Evolutionary conservation across 2,888 invertebrate species (phyloP), one percentile per base, ranked within the genome.

Genomic region (Unio pictorum): DNA sequence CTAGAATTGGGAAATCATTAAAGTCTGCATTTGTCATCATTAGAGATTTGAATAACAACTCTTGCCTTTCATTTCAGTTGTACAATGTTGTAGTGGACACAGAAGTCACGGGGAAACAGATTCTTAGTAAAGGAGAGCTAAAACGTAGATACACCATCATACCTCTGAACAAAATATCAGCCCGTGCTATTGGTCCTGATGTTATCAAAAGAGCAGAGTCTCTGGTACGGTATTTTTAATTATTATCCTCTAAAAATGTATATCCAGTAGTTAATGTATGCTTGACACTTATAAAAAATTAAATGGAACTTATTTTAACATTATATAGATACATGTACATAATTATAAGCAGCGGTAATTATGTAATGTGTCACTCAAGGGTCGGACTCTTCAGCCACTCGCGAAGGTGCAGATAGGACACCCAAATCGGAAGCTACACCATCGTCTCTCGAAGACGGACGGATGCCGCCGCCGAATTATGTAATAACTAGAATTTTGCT

Each of bases 21-120:
- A 45, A 45, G 45, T 45, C 45, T 45, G 15, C 45, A 45, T 45
- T 45, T 45, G 45, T 45, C 45, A 45, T 45, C 45, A 15, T 45
- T 45, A 15, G 45, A 45, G 45, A 15, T 45, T 45, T 45, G 45
- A 11, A n/a, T 26, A 45, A 23, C 30, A 45, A 11, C 3, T 62
- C 18, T 26, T 62, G 3, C 55, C 65, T 56, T 56, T 61, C 30
- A 81, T 90, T 91, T 61, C 89, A 97, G 96, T 89, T 98, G 45
- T 96, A 94, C 91, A 95, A 97, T 91, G 94, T 98, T 71, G 94
- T 98, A 64, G 96, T 97, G 56, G 96, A 97, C 87, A 94, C 94
- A 61, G 96, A 97, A 86, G 91, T 92, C 67, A 95, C 96, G 0
- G 94, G 88, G 34, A 96, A 96, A 90, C 93, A 94, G 87, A 91